A percentile compares a stretch with the other conserved stretches of the same genome.
Evolutionary conservation across 1,140 invertebrate species (phyloP).

Genomic region (Teleopsis dalmanni): DNA sequence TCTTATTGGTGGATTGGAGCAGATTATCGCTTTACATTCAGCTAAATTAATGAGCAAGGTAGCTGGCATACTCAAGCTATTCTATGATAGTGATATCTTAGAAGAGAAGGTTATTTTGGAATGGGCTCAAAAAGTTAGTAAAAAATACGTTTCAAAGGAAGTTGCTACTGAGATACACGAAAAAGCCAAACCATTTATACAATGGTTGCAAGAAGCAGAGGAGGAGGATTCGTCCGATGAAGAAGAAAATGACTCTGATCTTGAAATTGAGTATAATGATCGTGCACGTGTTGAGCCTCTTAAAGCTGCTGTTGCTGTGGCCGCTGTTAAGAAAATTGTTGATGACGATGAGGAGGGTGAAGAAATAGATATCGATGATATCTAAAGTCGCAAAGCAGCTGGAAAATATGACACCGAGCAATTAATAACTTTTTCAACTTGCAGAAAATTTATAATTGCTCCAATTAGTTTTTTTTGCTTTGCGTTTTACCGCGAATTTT

Average conservation of each 20-base stretch:
- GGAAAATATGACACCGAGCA: too few relatives aligned
- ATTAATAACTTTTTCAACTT: too few relatives aligned
- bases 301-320: conserved; percentile 52
- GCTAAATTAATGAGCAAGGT: conserved; percentile 77
- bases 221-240: conserved; percentile 75
- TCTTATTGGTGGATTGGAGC: conserved; percentile 90
- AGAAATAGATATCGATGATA: conserved; percentile 87
- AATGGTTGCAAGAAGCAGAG: conserved; percentile 95
- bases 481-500: too few relatives aligned
- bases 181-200: conserved; percentile 87
- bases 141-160: conserved; percentile 90
- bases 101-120: conserved; percentile 91
- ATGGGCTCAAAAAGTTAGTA: conserved; percentile 88
- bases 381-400: too few relatives aligned
- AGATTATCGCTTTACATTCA: conserved; percentile 78
- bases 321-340: conserved; percentile 48
- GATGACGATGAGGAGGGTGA: conserved; percentile 65
- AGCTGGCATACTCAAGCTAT: conserved; percentile 75
- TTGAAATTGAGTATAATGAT: conserved; percentile 81
- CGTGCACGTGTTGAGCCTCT: conserved; percentile 68
- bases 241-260: conserved; percentile 63
- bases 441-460: too few relatives aligned
- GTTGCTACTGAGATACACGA: conserved; percentile 86
- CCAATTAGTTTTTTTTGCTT: too few relatives aligned
- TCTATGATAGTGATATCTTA: conserved; percentile 93